Base-by-base conservation (phyloP, 1,140 invertebrate species). In the Drosophila paulistorum region DNA sequence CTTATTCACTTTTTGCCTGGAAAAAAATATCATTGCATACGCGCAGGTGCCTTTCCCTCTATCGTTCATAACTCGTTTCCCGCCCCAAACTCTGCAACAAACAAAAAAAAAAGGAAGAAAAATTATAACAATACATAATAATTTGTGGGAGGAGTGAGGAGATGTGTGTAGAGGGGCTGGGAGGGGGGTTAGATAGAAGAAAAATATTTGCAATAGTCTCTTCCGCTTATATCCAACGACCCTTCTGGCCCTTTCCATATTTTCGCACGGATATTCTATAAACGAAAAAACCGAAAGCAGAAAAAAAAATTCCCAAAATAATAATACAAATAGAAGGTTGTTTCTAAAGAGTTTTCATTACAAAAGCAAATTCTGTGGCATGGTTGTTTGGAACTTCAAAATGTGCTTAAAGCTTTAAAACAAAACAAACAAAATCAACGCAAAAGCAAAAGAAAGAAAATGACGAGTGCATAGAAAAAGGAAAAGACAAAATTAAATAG, bases 81-180 rank as follows among this genome's bases (percentile, higher is more conserved):
- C 35, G 35, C 11, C 26, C 23, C 55, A 30, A 30, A 30, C 13
- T 11, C 58, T 5, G 17, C 9, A 63, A 58, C 30, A 35, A 71
- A 61, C 61, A 58, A 71, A 71, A 68, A 61, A 62, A 45, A 61
- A 64, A 37, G 42, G 20, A 76, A 67, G 48, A 70, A 74, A 57
- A 81, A 81, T 82, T 79, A 86, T 87, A 87, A 86, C 83, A 86
- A 86, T 86, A 87, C 82, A 79, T 77, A 86, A 86, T 86, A 86
- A 87, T 87, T 86, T 82, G 83, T 83, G 83, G 17, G 20, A 2
- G 35, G 35, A 10, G 35, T 35, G 35, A 0, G 6, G 35, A 23
- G 20, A 23, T 1, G 7, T 35, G 35, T 2, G 35, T 10, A 35
- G 7, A 10, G 7, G 35, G 35, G 35, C 6, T 37, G 35, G 9